Evolutionary conservation across 2,888 invertebrate species (phyloP), one percentile per base, ranked within the genome.

Genomic region (Eupithecia tripunctaria): DNA sequence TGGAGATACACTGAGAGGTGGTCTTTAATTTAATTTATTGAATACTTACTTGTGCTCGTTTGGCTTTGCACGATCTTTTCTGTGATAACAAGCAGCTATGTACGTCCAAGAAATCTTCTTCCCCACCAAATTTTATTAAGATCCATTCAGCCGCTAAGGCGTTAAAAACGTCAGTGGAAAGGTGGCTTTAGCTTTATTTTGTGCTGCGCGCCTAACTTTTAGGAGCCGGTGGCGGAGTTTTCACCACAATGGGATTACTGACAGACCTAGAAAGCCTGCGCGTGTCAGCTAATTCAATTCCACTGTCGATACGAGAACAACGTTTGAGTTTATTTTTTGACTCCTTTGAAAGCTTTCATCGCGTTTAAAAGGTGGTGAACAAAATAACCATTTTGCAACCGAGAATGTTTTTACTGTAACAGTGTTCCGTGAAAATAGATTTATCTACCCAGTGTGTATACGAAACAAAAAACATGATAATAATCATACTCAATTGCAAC

Each of bases 201-300:
- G 87, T 86, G 84, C 80, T 81, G 80, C 82, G 80, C 81, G 80
- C 81, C 83, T 79, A 90, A 92, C 89, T 91, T 92, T 89, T 85
- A 84, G 87, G 81, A 86, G 82, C 87, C 87, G 89, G 87, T 86
- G 86, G 86, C 84, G 82, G 85, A 85, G 87, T 84, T 85, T 83
- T 79, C 82, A 84, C 91, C 91, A 84, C 92, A 93, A 92, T 90
- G 90, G 92, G 91, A 92, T 92, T 92, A 91, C 88, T 84, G 83
- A 85, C 87, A 89, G 84, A 88, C 86, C 86, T 87, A 89, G 88
- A 86, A 88, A 86, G 86, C 85, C 87, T 82, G 84, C 84, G 84
- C 84, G 84, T 86, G 87, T 85, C 85, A 78, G 85, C 85, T 90
- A 89, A 91, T 91, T 89, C 88, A 87, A 89, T 90, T 88, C 86